Evolutionary conservation across 2,113 vertebrate species (phyloP).

Genomic region (Athene noctua): DNA sequence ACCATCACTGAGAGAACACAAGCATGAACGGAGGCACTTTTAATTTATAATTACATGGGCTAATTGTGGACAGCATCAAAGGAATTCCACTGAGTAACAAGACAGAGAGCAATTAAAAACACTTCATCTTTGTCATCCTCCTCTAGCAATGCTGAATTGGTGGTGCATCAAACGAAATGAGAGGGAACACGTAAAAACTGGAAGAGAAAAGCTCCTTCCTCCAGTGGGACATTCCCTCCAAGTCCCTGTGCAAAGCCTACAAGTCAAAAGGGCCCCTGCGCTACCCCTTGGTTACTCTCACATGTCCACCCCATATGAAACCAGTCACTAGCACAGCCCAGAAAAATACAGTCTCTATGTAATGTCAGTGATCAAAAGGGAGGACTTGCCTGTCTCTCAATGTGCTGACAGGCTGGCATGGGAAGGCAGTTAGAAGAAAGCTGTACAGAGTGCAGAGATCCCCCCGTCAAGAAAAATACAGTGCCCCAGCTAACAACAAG

Average conservation of each 20-base stretch:
- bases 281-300: neutral
- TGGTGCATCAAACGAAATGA: neutral
- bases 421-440: neutral
- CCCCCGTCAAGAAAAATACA: neutral
- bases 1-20: neutral
- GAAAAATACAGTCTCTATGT: neutral
- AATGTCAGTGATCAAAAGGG: neutral
- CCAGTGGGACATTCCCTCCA: neutral
- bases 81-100: constrained; percentile 29
- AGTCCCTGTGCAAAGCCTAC: neutral
- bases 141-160: neutral
- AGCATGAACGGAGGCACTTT: neutral
- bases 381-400: neutral
- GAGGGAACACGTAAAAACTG: neutral
- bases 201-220: neutral
- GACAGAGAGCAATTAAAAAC: constrained; percentile 30
- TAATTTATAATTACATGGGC: constrained; percentile 46
- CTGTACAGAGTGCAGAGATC: neutral
- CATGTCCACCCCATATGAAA: neutral
- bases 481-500: neutral
- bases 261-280: neutral
- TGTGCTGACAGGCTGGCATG: neutral
- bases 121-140: neutral
- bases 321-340: neutral
- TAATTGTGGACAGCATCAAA: constrained; percentile 37